phyloP scores from a whole-genome alignment of 2,113 vertebrate species.

The Synodontis membranacea region DNA sequence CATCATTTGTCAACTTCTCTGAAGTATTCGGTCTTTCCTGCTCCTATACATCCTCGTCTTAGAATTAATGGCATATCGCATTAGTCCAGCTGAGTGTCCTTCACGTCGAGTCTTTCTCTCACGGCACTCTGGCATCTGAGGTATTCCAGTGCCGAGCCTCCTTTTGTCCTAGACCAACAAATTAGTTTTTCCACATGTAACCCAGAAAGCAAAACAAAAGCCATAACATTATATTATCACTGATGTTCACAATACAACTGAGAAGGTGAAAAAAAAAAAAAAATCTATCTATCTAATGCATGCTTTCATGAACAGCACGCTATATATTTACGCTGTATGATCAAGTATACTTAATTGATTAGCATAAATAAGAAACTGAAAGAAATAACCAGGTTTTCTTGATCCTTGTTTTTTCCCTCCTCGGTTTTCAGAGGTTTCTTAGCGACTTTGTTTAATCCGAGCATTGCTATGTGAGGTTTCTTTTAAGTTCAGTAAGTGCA shows the following conservation, averaged over 20 bases:
- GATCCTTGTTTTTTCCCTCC: too few species aligned
- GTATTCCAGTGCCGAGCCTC: constrained; percentile 44
- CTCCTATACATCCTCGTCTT: neutral
- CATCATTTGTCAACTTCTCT: neutral
- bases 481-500: constrained; percentile 6
- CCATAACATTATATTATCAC: neutral
- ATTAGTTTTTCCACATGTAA: constrained; percentile 6
- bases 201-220: neutral
- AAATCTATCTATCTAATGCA: neutral
- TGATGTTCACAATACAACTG: too few species aligned
- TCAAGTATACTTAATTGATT: neutral
- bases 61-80: neutral
- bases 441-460: constrained; percentile 20
- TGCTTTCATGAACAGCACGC: neutral
- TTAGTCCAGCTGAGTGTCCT: constrained; percentile 5
- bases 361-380: neutral
- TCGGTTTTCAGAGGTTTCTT: neutral
- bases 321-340: neutral
- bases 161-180: constrained; percentile 44
- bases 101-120: constrained; percentile 7
- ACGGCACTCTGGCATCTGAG: constrained; percentile 32
- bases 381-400: neutral
- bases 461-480: constrained; percentile 19
- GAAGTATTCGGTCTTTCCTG: neutral
- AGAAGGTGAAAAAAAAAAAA: neutral